A percentile compares a stretch with the other conserved stretches of the same genome.
These are phyloP conservation scores for Cynaeus angustus DNA, from an alignment of 2,888 invertebrate species.

Conservation along the genomic window DNA sequence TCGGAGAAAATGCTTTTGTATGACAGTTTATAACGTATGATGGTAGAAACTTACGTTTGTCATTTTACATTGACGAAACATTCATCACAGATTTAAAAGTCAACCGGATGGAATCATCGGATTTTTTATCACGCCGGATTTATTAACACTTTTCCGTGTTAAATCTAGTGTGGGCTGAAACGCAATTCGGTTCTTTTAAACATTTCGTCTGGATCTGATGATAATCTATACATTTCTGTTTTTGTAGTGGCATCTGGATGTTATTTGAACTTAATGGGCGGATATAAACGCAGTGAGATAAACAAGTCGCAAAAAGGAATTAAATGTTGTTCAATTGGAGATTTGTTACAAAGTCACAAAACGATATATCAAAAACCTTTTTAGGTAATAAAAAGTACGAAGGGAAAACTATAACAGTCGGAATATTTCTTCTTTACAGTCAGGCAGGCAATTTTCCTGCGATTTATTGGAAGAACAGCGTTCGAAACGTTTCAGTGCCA, in stretches of 20 bases:
- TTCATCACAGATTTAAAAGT: constrained; percentile 55
- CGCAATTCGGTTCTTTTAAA: constrained; percentile 39
- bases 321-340: constrained; percentile 27
- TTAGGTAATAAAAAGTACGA: constrained; percentile 47
- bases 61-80: constrained; percentile 52
- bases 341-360: constrained; percentile 34
- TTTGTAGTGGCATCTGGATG: constrained; percentile 43
- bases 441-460: constrained; percentile 34
- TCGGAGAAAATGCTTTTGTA: constrained; percentile 9
- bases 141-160: constrained; percentile 55
- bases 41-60: constrained; percentile 49
- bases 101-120: constrained; percentile 54
- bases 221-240: constrained; percentile 48
- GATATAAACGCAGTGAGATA: constrained; percentile 37
- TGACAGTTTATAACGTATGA: constrained; percentile 7
- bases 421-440: constrained; percentile 44
- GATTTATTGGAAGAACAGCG: constrained; percentile 46
- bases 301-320: constrained; percentile 40
- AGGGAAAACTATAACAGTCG: constrained; percentile 45
- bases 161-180: constrained; percentile 55
- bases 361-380: constrained; percentile 44
- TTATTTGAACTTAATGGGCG: constrained; percentile 46
- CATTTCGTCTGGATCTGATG: constrained; percentile 43
- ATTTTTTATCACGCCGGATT: constrained; percentile 51
- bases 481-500: constrained; percentile 36